These are phyloP conservation scores for Teleiodes luculella DNA, from an alignment of 2,888 invertebrate genomes.

Conservation along the genomic window DNA sequence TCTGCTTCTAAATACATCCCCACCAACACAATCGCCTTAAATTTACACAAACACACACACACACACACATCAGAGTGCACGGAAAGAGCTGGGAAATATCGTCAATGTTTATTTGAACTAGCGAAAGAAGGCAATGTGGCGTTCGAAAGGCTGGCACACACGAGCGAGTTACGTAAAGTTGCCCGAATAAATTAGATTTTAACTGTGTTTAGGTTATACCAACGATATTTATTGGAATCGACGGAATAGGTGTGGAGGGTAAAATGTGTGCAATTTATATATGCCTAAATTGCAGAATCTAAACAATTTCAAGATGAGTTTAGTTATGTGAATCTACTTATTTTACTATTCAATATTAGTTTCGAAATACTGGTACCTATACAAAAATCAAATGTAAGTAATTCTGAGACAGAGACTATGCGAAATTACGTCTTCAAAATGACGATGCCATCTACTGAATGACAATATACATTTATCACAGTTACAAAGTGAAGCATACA, in stretches of 20 bases:
- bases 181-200: background rate
- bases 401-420: no score
- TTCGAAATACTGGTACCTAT: no score
- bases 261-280: no score
- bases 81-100: constrained; percentile 71
- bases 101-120: constrained; percentile 71
- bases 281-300: no score
- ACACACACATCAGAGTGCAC: constrained; percentile 28
- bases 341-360: no score
- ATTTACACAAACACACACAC: background rate
- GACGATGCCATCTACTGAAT: no score
- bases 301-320: background rate
- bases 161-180: background rate
- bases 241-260: background rate
- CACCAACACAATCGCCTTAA: background rate
- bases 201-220: background rate
- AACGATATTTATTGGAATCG: background rate
- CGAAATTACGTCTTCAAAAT: no score
- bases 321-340: no score
- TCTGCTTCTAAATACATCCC: background rate
- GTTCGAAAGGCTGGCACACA: constrained; percentile 48
- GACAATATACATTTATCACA: no score
- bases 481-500: no score
- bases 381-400: no score
- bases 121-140: constrained; percentile 77